These are phyloP conservation scores for Sander vitreus DNA, from an alignment of 2,113 vertebrate genomes.

Conservation along the genomic window DNA sequence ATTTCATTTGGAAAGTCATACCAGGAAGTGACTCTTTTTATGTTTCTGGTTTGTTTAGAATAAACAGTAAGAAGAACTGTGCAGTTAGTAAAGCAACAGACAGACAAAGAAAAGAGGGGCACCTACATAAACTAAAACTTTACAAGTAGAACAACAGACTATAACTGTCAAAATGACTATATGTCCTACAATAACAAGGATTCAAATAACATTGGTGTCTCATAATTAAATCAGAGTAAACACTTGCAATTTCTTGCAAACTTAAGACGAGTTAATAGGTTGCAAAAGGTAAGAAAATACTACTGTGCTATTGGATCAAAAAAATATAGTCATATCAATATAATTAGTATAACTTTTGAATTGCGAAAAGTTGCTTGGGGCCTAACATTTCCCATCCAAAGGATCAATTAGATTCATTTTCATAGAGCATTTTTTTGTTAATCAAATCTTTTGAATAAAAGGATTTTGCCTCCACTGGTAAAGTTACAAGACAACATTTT, in stretches of 20 bases:
- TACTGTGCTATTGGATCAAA: neutral
- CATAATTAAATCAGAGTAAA: too few species aligned
- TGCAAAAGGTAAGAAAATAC: neutral
- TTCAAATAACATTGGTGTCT: neutral
- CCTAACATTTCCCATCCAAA: neutral
- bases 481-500: neutral
- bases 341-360: neutral
- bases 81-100: neutral
- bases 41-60: neutral
- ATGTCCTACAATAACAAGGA: neutral
- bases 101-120: neutral
- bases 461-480: fast-evolving
- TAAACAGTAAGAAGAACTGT: neutral
- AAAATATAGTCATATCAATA: neutral
- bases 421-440: neutral
- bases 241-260: too few species aligned
- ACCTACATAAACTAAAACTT: neutral
- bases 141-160: neutral
- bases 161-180: neutral
- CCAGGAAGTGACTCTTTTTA: neutral
- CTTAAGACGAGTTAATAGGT: too few species aligned
- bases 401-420: neutral
- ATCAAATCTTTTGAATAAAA: neutral
- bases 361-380: neutral
- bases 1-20: too few species aligned